Base-by-base conservation (phyloP, 2,797 vertebrate genomes). In the Falco novaeseelandiae region DNA sequence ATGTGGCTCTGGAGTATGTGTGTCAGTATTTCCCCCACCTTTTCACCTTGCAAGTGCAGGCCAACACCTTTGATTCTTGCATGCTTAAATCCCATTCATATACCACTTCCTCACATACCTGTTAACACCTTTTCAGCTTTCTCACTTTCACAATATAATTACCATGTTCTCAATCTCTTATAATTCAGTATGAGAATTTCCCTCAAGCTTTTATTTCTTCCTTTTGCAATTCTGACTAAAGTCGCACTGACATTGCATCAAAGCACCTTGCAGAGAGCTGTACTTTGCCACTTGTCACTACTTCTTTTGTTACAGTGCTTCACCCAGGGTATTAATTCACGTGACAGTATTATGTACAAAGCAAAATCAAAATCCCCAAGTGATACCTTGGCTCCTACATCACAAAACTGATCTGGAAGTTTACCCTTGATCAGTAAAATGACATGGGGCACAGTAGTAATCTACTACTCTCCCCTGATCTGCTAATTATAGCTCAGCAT, bases 241-340 rank as follows among this genome's bases (percentile, higher is more conserved):
- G 15, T 44, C 63, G 66, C 0, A 0, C 5, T 77, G 42, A 25
- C 11, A 21, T 10, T 38, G 12, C 9, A 29, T 61, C 6, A 1
- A 79, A 63, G 29, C 12, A 69, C 29, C 58, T 54, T 66, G 49
- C 16, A 69, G 23, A 26, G 9, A 74, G 7, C 36, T 78, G 52
- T 23, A 29, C 16, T 58, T 90, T 54, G 12, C 22, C 5, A 4
- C 55, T 85, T 61, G 12, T 59, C 44, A 59, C 17, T 32, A 12
- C 0, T 51, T 70, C 72, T 78, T 51, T 80, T 59, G 1, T 17
- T 42, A 2, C 8, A 65, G 5, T 1, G 0, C 27, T 80, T 73
- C 15, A 72, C 17, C 20, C 21, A 73, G 22, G 26, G 27, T 36
- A 49, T 54, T 44, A 51, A 30, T 36, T 69, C 32, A 48, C 0